Evolutionary conservation across 2,888 invertebrate species (phyloP).

Genomic region (Lydus trimaculatus): DNA sequence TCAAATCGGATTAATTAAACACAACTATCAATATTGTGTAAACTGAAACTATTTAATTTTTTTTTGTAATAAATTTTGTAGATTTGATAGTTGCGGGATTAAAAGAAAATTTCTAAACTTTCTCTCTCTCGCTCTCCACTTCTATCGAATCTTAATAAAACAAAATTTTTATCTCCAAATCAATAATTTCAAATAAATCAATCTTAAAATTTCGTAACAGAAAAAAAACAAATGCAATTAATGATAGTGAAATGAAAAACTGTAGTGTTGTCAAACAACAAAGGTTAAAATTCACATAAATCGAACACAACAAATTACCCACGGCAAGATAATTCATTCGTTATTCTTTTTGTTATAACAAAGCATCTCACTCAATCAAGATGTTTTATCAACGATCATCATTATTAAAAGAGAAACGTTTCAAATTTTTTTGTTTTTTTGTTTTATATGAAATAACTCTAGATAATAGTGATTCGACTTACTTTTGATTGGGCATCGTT

Average conservation of each 20-base stretch:
- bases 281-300: background rate
- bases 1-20: background rate
- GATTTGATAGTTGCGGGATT: background rate
- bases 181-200: background rate
- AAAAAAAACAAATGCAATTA: too few relatives aligned
- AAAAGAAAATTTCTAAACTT: background rate
- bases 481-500: constrained; percentile 38
- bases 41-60: too few relatives aligned
- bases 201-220: background rate
- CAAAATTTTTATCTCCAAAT: background rate
- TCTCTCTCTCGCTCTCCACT: background rate
- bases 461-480: constrained; percentile 13
- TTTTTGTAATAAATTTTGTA: background rate
- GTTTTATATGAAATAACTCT: background rate
- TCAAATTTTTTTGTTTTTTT: too few relatives aligned
- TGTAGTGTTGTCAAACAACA: too few relatives aligned
- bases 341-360: background rate
- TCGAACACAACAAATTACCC: background rate
- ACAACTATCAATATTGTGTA: background rate
- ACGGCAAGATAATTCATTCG: too few relatives aligned
- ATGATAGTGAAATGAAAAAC: background rate
- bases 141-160: background rate
- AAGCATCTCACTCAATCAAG: background rate
- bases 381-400: background rate
- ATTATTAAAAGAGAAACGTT: background rate